These are phyloP conservation scores for Papilio elwesi DNA, from an alignment of 2,888 invertebrate species.

Conservation along the genomic window DNA sequence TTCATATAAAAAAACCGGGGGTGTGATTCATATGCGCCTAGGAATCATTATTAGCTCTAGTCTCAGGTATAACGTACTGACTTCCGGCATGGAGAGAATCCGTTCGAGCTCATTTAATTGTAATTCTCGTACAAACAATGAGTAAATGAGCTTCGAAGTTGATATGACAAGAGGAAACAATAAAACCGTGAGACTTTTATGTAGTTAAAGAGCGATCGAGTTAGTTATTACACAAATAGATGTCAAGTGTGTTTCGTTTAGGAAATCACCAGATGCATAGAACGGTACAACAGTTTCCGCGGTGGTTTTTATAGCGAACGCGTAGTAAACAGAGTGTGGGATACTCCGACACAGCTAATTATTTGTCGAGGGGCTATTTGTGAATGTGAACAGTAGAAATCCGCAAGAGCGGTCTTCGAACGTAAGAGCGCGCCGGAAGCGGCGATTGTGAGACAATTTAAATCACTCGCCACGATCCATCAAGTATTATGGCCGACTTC, in stretches of 20 bases:
- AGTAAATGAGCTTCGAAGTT: too few species aligned
- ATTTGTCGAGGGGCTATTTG: constrained; percentile 53
- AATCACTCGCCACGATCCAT: constrained; percentile 66
- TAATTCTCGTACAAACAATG: too few species aligned
- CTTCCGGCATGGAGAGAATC: not conserved
- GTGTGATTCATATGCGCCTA: constrained; percentile 14
- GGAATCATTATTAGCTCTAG: constrained; percentile 26
- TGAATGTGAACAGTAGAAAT: constrained; percentile 48
- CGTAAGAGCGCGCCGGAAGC: constrained; percentile 66
- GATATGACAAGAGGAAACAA: not conserved
- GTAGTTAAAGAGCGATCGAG: not conserved
- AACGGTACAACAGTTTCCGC: not conserved
- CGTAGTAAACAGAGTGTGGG: constrained; percentile 42
- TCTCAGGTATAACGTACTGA: constrained; percentile 20
- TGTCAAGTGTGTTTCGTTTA: not conserved
- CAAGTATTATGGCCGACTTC: constrained; percentile 69
- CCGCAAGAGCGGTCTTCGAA: constrained; percentile 56
- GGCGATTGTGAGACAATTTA: constrained; percentile 79
- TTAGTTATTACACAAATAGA: constrained; percentile 13
- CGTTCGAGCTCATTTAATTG: constrained; percentile 48
- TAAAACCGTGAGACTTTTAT: constrained; percentile 16
- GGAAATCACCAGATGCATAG: too few species aligned
- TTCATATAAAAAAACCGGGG: constrained; percentile 28
- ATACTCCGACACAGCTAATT: constrained; percentile 47
- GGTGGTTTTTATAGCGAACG: not conserved